Percentiles rank a stretch among this genome's conserved stretches.
Conservation (phyloP, 1,140 invertebrate genomes). For the Meloidogyne floridensis region DNA sequence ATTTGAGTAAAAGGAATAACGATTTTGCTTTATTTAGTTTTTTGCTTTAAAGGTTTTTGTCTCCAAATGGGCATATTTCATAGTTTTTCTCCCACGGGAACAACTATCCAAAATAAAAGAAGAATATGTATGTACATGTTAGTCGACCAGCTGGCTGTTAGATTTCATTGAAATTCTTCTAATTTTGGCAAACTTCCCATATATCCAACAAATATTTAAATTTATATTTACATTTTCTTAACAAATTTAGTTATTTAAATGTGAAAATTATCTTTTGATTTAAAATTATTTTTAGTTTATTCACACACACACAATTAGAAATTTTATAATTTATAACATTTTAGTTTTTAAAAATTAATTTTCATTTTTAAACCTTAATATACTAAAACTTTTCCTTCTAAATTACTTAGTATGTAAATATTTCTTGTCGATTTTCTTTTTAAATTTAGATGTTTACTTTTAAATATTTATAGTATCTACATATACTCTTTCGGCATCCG, state of each 20-base stretch:
- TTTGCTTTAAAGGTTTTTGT: neutral
- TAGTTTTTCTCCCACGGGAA: neutral
- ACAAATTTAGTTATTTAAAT: neutral
- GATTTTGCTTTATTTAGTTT: neutral
- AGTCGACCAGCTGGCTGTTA: neutral
- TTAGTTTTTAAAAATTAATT: neutral
- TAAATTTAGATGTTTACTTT: too few relatives aligned
- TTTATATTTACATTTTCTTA: neutral
- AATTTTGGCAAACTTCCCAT: neutral
- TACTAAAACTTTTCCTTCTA: too few relatives aligned
- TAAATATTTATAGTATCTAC: too few relatives aligned
- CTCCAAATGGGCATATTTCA: neutral
- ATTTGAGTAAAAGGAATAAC: neutral
- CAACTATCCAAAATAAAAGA: neutral
- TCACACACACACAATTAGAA: neutral
- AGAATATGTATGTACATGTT: neutral
- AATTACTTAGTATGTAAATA: too few relatives aligned
- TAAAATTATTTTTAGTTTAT: slow-evolving; percentile 3
- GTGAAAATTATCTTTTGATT: neutral
- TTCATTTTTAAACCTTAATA: too few relatives aligned
- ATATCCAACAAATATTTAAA: neutral
- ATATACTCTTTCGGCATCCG: neutral
- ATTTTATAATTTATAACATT: neutral
- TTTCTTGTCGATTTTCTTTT: too few relatives aligned
- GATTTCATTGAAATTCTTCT: neutral